Percentiles rank a stretch among this genome's conserved stretches.
phyloP scores from a whole-genome alignment of 2,888 invertebrate species.

The Laspeyria flexula region DNA sequence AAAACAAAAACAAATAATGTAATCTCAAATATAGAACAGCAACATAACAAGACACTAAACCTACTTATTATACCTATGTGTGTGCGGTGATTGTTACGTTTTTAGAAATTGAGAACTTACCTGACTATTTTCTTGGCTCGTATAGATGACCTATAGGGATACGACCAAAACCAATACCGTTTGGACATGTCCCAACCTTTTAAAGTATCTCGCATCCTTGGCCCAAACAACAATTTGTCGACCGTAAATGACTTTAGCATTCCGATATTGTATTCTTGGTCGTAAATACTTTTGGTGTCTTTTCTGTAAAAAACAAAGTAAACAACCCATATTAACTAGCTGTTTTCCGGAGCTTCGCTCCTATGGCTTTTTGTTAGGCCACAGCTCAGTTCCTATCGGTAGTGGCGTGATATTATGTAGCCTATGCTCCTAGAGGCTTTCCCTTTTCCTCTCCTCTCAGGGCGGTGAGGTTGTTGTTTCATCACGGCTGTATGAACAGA shows the following conservation, averaged over 20 bases:
- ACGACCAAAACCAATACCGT: slow-evolving; percentile 94
- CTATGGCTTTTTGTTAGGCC: no score
- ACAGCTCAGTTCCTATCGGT: no score
- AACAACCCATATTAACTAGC: neutral
- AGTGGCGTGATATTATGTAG: no score
- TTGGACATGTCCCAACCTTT: slow-evolving; percentile 94
- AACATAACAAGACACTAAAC: no score
- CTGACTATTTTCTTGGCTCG: slow-evolving; percentile 65
- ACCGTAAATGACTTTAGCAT: slow-evolving; percentile 91
- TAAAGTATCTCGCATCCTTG: slow-evolving; percentile 91
- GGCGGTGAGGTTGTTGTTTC: slow-evolving; percentile 71
- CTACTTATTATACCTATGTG: no score
- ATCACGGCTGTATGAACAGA: slow-evolving; percentile 79
- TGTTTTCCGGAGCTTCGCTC: no score
- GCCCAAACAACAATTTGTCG: slow-evolving; percentile 89
- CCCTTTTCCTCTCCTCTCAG: no score
- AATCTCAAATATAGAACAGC: no score
- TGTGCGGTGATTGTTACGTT: no score
- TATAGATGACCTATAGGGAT: slow-evolving; percentile 88
- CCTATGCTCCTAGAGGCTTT: no score
- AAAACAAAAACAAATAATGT: slow-evolving; percentile 27
- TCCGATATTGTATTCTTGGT: slow-evolving; percentile 87
- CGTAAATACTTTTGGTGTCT: slow-evolving; percentile 54
- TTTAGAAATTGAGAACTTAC: no score
- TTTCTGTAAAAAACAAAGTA: slow-evolving; percentile 40